Conservation (phyloP, 2,797 vertebrate genomes). For the Alosa sapidissima region DNA sequence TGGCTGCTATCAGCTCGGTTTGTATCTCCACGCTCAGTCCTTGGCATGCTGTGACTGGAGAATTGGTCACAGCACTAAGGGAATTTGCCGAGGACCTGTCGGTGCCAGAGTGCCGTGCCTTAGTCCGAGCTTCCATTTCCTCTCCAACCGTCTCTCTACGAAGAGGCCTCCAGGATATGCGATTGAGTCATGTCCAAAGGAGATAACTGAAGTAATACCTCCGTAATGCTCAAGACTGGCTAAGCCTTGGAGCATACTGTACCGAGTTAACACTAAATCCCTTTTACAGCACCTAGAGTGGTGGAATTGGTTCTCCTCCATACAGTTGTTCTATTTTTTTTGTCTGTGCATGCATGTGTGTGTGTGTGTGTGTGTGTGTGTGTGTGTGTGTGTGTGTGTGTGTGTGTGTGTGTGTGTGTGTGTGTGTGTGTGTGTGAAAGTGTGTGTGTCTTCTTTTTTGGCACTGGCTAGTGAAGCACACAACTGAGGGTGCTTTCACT, state of each 20-base stretch:
- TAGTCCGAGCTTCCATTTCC: slow-evolving; percentile 17
- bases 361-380: not conserved
- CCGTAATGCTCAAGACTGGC: slow-evolving; percentile 17
- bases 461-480: slow-evolving; percentile 21
- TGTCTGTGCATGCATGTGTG: not conserved
- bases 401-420: slow-evolving; percentile 11
- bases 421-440: not conserved
- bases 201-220: slow-evolving; percentile 26
- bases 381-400: slow-evolving; percentile 1
- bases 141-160: not conserved
- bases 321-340: slow-evolving; percentile 15
- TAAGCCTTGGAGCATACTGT: slow-evolving; percentile 16
- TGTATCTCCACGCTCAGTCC: not conserved
- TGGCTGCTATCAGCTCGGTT: not conserved
- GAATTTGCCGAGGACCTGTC: not conserved
- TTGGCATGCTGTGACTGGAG: not conserved
- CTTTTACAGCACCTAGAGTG: slow-evolving; percentile 19
- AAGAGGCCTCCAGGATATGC: slow-evolving; percentile 12
- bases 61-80: slow-evolving; percentile 1
- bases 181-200: slow-evolving; percentile 19
- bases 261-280: slow-evolving; percentile 25
- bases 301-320: slow-evolving; percentile 10
- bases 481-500: slow-evolving; percentile 25
- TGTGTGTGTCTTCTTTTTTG: slow-evolving; percentile 13
- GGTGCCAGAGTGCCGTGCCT: not conserved